A percentile compares a stretch with the other conserved stretches of the same genome.
Conservation (phyloP, 2,888 invertebrate species). For the Seladonia tumulorum region DNA sequence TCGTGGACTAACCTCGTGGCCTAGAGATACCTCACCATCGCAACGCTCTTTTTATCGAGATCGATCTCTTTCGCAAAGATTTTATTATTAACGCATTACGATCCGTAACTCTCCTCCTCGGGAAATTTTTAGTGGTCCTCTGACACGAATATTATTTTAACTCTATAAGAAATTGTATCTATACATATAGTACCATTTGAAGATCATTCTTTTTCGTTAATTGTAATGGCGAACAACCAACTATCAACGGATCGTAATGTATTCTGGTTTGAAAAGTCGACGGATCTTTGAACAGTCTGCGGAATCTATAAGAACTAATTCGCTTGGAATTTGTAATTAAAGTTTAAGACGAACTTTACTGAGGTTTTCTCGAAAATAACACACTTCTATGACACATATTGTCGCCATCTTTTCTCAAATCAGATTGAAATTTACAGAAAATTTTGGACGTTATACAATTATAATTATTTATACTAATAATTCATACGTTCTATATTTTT, state of each 20-base stretch:
- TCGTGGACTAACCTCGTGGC: constrained; percentile 54
- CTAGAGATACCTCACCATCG: constrained; percentile 12
- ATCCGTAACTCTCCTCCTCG: not conserved
- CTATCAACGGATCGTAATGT: not conserved
- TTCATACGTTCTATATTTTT: not conserved
- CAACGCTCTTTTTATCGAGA: constrained; percentile 12
- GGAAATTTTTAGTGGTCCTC: not conserved
- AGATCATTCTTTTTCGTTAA: not conserved
- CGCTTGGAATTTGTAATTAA: not conserved
- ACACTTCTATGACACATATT: not conserved
- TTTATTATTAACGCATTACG: constrained; percentile 5
- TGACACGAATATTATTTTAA: not conserved
- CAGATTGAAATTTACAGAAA: not conserved
- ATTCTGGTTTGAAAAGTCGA: not conserved
- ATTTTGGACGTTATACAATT: not conserved
- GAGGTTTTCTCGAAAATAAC: not conserved
- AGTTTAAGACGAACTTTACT: not conserved
- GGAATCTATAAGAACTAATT: not conserved
- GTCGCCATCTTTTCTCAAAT: not conserved
- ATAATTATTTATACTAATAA: not conserved
- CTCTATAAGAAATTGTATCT: no score
- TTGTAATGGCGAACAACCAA: not conserved
- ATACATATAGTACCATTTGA: not conserved
- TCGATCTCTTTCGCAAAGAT: not conserved
- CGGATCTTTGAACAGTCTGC: constrained; percentile 8